Percentiles rank a stretch among this genome's conserved stretches.
These are phyloP conservation scores for Orchesella cincta DNA, from an alignment of 1,140 invertebrate species.

Conservation along the genomic window DNA sequence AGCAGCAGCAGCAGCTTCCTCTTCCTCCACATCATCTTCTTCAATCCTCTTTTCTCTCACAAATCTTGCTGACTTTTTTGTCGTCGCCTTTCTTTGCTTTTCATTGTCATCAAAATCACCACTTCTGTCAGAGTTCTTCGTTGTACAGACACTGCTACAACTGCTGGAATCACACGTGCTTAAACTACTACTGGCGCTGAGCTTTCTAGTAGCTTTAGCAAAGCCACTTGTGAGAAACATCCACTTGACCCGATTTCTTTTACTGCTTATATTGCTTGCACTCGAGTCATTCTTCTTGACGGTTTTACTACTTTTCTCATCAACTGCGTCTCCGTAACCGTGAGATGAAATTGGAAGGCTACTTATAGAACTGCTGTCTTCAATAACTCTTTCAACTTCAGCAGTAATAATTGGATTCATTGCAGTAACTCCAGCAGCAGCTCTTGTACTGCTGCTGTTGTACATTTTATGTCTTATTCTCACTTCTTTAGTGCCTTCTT, in stretches of 20 bases:
- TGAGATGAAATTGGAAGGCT: not conserved
- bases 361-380: not conserved
- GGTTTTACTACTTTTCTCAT: not conserved
- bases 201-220: conserved; percentile 13
- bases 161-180: too few species aligned
- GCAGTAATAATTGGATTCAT: not conserved
- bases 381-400: not conserved
- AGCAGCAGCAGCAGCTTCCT: too few species aligned
- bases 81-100: too few species aligned
- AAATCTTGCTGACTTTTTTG: too few species aligned
- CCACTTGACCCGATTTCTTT: conserved; percentile 17
- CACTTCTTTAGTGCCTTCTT: too few species aligned
- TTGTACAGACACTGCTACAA: not conserved
- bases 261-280: not conserved
- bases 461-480: too few species aligned
- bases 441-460: not conserved
- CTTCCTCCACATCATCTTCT: too few species aligned
- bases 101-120: too few species aligned
- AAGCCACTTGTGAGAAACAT: conserved; percentile 24
- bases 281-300: not conserved
- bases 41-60: too few species aligned
- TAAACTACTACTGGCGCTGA: conserved; percentile 4
- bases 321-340: not conserved
- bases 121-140: too few species aligned
- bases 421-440: not conserved